Percentiles rank a stretch among this genome's conserved stretches.
Conservation (phyloP, 2,888 invertebrate genomes). For the Cremastobaeus sp. region DNA sequence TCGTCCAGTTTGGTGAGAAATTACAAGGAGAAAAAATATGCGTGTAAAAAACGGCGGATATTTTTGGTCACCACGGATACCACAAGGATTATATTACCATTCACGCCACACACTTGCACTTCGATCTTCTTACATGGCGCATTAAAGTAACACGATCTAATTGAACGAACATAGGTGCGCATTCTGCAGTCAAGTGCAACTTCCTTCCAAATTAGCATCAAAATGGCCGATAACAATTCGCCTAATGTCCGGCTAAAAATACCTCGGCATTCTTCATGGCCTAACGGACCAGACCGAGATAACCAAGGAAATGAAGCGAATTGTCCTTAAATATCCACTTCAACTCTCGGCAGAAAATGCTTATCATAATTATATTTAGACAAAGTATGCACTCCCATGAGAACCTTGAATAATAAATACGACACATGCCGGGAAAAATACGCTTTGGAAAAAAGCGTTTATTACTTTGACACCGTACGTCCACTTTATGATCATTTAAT, state of each 20-base stretch:
- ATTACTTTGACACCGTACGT: too few relatives aligned
- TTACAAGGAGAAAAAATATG: conserved; percentile 7
- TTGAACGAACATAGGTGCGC: conserved; percentile 4
- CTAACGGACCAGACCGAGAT: too few relatives aligned
- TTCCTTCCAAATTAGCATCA: conserved; percentile 6
- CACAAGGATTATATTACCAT: conserved; percentile 46
- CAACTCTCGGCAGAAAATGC: too few relatives aligned
- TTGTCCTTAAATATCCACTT: too few relatives aligned
- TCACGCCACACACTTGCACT: conserved; percentile 35
- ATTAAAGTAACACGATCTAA: conserved; percentile 30
- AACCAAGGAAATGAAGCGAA: too few relatives aligned
- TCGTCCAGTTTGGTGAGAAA: conserved; percentile 9
- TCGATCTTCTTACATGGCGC: conserved; percentile 11
- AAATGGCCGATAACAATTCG: neutral
- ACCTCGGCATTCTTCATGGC: too few relatives aligned
- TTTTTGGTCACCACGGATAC: conserved; percentile 23
- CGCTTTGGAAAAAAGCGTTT: too few relatives aligned
- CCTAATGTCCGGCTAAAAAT: too few relatives aligned
- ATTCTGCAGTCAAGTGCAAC: neutral
- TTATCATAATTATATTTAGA: conserved; percentile 11
- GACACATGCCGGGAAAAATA: too few relatives aligned
- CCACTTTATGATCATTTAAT: too few relatives aligned
- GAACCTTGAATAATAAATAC: conserved; percentile 4
- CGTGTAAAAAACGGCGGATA: conserved; percentile 10
- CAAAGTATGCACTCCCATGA: neutral